Percentiles rank a stretch among this genome's conserved stretches.
Evolutionary conservation across 2,113 vertebrate species (phyloP).

Genomic region (Kobus ellipsiprymnus): DNA sequence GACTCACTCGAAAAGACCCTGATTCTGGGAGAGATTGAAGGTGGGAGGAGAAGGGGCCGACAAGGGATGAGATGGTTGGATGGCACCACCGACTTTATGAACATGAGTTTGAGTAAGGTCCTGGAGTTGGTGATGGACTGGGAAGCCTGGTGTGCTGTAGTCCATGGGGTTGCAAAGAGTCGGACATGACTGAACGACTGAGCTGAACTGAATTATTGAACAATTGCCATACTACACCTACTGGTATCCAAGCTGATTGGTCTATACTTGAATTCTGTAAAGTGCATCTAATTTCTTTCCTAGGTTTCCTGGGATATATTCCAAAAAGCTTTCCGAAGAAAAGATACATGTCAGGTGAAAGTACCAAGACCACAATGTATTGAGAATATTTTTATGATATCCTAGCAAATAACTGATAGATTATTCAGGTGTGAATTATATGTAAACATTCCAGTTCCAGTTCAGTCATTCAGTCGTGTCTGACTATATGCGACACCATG

Average conservation of each 20-base stretch:
- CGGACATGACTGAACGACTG: background rate
- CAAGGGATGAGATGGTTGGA: background rate
- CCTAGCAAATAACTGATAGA: background rate
- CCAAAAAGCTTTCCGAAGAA: background rate
- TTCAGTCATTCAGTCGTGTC: background rate
- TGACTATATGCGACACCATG: accelerated
- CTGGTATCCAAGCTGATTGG: background rate
- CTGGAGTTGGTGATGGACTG: background rate
- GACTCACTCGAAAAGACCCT: background rate
- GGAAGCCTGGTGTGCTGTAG: background rate
- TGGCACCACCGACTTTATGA: accelerated
- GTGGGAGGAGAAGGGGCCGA: background rate
- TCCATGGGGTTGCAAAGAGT: background rate
- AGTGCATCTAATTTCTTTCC: background rate
- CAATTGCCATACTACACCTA: background rate
- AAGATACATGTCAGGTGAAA: background rate
- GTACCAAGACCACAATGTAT: background rate
- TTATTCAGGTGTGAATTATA: background rate
- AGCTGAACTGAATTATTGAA: background rate
- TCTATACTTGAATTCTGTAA: background rate
- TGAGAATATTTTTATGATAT: background rate
- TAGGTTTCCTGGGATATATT: background rate
- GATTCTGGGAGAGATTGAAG: background rate
- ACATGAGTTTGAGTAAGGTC: background rate
- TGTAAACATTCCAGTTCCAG: background rate